Evolutionary conservation across 2,113 vertebrate genomes (phyloP), one percentile per base, ranked within the genome.

Genomic region (Brachirus orientalis): DNA sequence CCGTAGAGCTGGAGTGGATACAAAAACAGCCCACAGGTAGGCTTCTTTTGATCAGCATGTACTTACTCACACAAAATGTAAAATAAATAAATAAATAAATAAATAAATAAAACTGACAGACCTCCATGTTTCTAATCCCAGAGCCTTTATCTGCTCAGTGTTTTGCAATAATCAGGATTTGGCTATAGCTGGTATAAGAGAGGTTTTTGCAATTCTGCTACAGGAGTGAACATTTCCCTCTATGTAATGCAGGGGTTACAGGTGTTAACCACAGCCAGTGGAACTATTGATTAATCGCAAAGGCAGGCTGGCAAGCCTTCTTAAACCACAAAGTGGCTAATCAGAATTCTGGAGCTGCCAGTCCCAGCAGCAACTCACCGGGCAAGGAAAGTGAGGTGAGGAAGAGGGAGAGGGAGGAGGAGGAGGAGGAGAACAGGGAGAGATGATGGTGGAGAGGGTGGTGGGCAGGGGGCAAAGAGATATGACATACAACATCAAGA

Each of bases 221-320:
- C 78, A 72, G 80, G 84, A 90, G 81, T 70, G 88, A 85, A 85
- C 72, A 89, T 90, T 89, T 90, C 84, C 87, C 46, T 83, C 83
- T 69, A 85, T 87, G 79, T 89, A 91, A 87, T 82, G 75, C 72
- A 71, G 85, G 77, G 88, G 87, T 90, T 90, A 91, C 84, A 88
- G 87, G 83, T 91, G 88, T 92, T 91, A 91, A 89, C 87, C 59
- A 38, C 77, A 84, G 86, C 86, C 91, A 84, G 83, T 85, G 80
- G 89, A 82, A 72, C 68, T 87, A 92, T 93, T 91, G 90, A 93
- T 93, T 88, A 85, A 90, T 82, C 50, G 63, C 71, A 87, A 86
- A 77, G 84, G 74, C 77, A 79, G 81, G 87, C 88, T 86, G 77
- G 84, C 81, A 14, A 86, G 90, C 60, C 68, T 87, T 79, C 86